Percentiles rank a stretch among this genome's conserved stretches.
Evolutionary conservation across 2,113 vertebrate genomes (phyloP).

Genomic region (Ascaphus truei): DNA sequence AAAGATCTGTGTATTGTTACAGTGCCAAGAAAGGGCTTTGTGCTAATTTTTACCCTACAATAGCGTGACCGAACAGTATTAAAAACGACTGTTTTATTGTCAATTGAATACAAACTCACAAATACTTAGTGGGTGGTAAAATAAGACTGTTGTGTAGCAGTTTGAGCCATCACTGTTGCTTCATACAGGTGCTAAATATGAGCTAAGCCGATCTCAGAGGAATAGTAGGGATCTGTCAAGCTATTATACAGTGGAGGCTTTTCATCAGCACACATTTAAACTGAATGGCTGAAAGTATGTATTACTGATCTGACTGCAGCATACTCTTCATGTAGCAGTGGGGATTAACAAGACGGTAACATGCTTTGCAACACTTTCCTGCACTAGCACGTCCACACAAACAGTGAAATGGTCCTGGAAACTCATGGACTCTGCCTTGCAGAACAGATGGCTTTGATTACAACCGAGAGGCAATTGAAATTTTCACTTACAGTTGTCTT

Average conservation of each 20-base stretch:
- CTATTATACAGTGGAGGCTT: background rate
- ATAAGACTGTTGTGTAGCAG: too few relatives aligned
- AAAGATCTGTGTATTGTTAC: too few relatives aligned
- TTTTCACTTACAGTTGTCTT: slow-evolving; percentile 38
- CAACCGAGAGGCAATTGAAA: slow-evolving; percentile 40
- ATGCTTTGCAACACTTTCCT: slow-evolving; percentile 46
- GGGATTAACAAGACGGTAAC: slow-evolving; percentile 47
- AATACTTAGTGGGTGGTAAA: too few relatives aligned
- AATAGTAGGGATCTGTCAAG: background rate
- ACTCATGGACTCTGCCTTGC: slow-evolving; percentile 48
- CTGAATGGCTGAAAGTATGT: background rate
- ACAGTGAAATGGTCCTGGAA: slow-evolving; percentile 48
- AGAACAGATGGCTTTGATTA: slow-evolving; percentile 51
- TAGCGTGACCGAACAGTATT: too few relatives aligned
- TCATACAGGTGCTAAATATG: too few relatives aligned
- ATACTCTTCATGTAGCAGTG: slow-evolving; percentile 39
- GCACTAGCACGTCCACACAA: slow-evolving; percentile 51
- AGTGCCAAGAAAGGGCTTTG: too few relatives aligned
- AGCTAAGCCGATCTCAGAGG: background rate
- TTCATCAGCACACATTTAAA: background rate
- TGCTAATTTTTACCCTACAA: too few relatives aligned
- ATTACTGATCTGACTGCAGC: slow-evolving; percentile 36
- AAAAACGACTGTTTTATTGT: too few relatives aligned
- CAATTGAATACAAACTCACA: too few relatives aligned
- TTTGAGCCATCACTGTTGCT: too few relatives aligned